Base-by-base conservation (phyloP, 2,113 vertebrate genomes). In the human (Homo sapiens) region DNA sequence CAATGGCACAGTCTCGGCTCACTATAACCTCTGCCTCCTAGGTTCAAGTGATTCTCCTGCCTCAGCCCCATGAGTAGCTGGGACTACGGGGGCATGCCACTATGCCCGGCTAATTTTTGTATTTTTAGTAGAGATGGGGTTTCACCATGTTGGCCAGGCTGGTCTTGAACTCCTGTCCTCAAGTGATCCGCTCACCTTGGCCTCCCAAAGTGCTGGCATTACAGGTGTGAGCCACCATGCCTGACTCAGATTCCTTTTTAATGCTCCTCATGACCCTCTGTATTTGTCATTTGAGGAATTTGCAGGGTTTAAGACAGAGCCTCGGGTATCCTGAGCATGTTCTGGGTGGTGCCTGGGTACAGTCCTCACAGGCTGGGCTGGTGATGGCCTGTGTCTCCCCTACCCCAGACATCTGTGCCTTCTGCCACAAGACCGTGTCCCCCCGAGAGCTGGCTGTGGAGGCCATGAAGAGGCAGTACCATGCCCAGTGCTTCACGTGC, bases 401-500 rank as follows among this genome's bases (percentile, higher is more conserved):
- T 27, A 4, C 81, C 23, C 2, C 94, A 99, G 99, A 99, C 20
- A 96, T 99, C 98, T 99, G 99, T 4, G 99, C 99, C 90, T 99
- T 99, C 98, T 99, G 99, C 98, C 99, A 99, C 97, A 99, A 99
- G 98, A 97, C 96, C 0, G 97, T 99, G 96, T 97, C 97, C n/a
- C 97, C 98, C 0, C 97, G 2, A 68, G 98, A 99, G 66, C 98
- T 98, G 0, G 98, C 98, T 0, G 99, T 99, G 22, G 99, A 99
- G 87, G 99, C 99, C 11, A 99, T 99, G 98, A 98, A 98, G 98
- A 99, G 99, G 97, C 99, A 99, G 35, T 99, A 99, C 97, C 99
- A 99, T 0, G 99, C 99, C 0, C 95, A 85, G 50, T 99, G 99
- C 96, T 99, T 99, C 98, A 99, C 99, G n/a, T 99, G 99, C 95